A percentile compares a stretch with the other conserved stretches of the same genome.
Conservation (phyloP, 92 coral and sea anemone species). For the Nematostella vectensis region DNA sequence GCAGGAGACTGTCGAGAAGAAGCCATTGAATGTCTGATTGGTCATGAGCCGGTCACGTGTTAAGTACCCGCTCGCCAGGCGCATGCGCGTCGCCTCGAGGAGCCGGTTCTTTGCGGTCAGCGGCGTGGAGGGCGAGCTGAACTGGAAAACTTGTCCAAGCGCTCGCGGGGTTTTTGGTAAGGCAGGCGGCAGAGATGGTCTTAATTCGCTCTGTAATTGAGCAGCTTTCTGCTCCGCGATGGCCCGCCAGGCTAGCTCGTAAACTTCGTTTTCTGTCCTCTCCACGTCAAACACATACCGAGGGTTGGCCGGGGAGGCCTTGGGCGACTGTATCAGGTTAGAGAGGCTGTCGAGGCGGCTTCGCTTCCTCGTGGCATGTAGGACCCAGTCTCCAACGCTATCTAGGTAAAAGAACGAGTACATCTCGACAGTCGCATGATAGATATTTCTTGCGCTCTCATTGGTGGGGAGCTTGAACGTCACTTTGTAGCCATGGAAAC, state of each 20-base stretch:
- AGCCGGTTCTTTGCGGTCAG: neutral
- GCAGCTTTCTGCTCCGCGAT: conserved; percentile 25
- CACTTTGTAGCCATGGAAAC: conserved; percentile 21
- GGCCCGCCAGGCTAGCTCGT: conserved; percentile 14
- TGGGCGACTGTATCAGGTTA: neutral
- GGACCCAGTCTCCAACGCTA: conserved; percentile 20
- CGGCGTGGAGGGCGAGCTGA: neutral
- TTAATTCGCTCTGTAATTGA: conserved; percentile 2
- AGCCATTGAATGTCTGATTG: conserved; percentile 1
- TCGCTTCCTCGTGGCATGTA: neutral
- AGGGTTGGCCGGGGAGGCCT: neutral
- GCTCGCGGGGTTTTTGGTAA: neutral
- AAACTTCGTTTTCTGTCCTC: conserved; percentile 14
- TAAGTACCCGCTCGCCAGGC: neutral
- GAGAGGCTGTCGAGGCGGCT: neutral
- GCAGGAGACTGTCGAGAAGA: neutral
- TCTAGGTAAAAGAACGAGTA: conserved; percentile 25
- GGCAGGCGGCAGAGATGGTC: conserved; percentile 6
- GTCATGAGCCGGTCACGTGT: neutral
- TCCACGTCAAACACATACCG: conserved; percentile 7
- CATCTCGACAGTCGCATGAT: conserved; percentile 23
- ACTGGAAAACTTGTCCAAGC: neutral
- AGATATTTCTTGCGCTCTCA: conserved; percentile 2
- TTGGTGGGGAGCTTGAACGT: conserved; percentile 11
- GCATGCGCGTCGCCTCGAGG: neutral